Conservation (phyloP, 23 tunicate species). For the Trididemnum nubilum region DNA sequence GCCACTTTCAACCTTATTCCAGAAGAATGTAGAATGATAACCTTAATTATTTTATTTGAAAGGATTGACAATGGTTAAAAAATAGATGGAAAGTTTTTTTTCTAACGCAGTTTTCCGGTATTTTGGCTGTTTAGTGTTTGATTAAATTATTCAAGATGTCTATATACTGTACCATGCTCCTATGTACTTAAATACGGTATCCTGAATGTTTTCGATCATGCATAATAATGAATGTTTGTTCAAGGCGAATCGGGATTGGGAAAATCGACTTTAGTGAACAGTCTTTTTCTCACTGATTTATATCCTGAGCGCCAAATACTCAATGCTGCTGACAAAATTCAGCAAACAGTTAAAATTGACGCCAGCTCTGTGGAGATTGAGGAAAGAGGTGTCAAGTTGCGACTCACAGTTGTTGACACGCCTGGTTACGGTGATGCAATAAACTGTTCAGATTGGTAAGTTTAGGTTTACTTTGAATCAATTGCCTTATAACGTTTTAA, state of each 20-base stretch:
- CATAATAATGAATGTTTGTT: too few species aligned
- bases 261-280: conserved; percentile 97
- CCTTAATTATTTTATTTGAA: too few species aligned
- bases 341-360: conserved; percentile 98
- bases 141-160: too few species aligned
- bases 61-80: too few species aligned
- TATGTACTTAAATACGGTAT: too few species aligned
- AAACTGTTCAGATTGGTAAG: conserved; percentile 91
- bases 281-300: conserved; percentile 91
- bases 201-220: too few species aligned
- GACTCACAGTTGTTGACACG: conserved; percentile 98
- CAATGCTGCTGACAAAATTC: conserved; percentile 88
- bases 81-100: too few species aligned
- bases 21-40: too few species aligned
- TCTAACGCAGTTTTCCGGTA: too few species aligned
- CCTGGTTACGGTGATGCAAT: conserved; percentile 99
- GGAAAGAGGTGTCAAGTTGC: conserved; percentile 96
- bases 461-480: not conserved
- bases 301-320: conserved; percentile 89
- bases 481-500: not conserved
- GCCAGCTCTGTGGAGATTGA: conserved; percentile 99
- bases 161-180: too few species aligned
- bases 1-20: too few species aligned
- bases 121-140: too few species aligned
- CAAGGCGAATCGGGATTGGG: conserved; percentile 99